These are phyloP conservation scores for Glomeris maerens DNA, from an alignment of 1,140 invertebrate species.

Conservation along the genomic window DNA sequence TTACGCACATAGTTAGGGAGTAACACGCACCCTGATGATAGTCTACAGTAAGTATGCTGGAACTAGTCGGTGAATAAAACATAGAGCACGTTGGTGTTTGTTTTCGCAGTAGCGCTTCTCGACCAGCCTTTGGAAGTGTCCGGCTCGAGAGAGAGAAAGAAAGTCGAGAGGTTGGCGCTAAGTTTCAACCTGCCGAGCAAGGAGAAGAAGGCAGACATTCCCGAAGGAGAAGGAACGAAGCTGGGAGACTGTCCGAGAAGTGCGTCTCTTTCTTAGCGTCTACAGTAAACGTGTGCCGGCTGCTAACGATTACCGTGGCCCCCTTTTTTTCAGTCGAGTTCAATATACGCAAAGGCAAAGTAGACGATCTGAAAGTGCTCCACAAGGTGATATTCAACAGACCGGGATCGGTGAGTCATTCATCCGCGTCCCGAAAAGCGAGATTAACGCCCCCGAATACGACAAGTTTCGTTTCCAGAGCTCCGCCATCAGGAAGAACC, in stretches of 20 bases:
- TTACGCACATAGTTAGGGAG: neutral
- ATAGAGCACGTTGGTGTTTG: too few relatives aligned
- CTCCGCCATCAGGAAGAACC: constrained; percentile 29
- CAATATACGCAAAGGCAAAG: constrained; percentile 22
- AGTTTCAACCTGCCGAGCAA: constrained; percentile 19
- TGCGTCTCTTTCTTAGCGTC: too few relatives aligned
- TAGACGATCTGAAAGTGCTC: constrained; percentile 29
- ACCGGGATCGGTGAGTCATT: constrained; percentile 24
- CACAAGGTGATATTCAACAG: constrained; percentile 28
- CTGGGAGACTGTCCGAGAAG: constrained; percentile 31
- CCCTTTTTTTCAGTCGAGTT: constrained; percentile 25
- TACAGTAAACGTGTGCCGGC: too few relatives aligned
- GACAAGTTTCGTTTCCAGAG: constrained; percentile 20
- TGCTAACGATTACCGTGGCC: too few relatives aligned
- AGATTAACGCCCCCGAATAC: neutral
- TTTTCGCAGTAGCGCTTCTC: constrained; percentile 21
- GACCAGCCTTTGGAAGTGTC: constrained; percentile 29
- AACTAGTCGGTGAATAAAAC: too few relatives aligned
- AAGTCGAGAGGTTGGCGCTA: constrained; percentile 28
- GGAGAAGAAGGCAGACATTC: constrained; percentile 26
- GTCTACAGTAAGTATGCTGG: neutral
- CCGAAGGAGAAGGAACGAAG: constrained; percentile 27
- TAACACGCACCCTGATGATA: neutral
- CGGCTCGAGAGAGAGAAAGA: constrained; percentile 29
- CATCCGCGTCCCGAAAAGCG: neutral